These are phyloP conservation scores for Euspilapteryx auroguttella DNA, from an alignment of 2,888 invertebrate genomes.

Conservation along the genomic window DNA sequence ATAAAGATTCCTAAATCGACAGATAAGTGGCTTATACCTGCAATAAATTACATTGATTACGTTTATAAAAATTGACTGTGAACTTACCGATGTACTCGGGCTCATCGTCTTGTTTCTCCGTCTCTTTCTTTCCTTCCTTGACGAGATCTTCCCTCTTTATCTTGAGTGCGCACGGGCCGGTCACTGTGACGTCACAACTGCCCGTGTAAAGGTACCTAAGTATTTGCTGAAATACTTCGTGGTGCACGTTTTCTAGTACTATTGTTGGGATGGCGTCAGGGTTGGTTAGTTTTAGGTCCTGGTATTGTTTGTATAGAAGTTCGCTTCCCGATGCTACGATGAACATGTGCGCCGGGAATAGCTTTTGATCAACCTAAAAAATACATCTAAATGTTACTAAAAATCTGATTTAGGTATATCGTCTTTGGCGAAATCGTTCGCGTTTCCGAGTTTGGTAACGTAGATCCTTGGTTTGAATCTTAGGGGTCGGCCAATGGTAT, in stretches of 20 bases:
- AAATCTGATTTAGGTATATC: too few relatives aligned
- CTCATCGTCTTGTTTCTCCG: conserved; percentile 16
- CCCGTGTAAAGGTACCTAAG: conserved; percentile 69
- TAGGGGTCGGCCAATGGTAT: background rate
- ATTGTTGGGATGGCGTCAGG: conserved; percentile 34
- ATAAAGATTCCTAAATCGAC: too few relatives aligned
- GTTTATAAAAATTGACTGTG: too few relatives aligned
- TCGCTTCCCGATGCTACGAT: conserved; percentile 68
- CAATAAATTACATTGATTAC: too few relatives aligned
- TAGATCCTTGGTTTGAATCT: background rate
- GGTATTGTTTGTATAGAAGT: conserved; percentile 61
- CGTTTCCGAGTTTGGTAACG: background rate
- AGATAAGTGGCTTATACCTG: too few relatives aligned
- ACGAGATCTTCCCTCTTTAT: conserved; percentile 39
- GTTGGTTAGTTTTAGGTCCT: conserved; percentile 19
- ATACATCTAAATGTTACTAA: too few relatives aligned
- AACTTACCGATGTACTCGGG: conserved; percentile 27
- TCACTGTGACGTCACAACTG: conserved; percentile 61
- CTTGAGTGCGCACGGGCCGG: conserved; percentile 50
- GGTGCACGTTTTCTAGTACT: conserved; percentile 53
- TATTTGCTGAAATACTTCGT: conserved; percentile 72
- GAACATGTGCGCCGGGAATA: conserved; percentile 73
- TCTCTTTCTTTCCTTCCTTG: conserved; percentile 19
- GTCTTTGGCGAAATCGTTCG: background rate
- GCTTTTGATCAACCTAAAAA: conserved; percentile 62